These are phyloP conservation scores for Protaetia brevitarsis DNA, from an alignment of 1,140 invertebrate species.

Conservation along the genomic window DNA sequence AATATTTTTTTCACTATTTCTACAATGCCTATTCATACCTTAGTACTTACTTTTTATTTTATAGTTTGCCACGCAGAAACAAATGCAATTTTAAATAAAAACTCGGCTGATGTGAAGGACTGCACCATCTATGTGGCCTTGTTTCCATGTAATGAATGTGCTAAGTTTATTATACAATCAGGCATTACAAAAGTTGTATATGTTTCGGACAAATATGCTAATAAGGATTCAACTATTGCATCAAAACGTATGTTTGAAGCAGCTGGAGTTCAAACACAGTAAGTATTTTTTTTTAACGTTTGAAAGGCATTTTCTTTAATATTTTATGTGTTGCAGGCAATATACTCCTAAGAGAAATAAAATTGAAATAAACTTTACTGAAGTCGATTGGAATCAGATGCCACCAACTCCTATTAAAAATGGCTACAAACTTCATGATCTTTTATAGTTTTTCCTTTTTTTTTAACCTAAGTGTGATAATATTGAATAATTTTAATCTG, in stretches of 20 bases:
- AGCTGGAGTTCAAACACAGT: slow-evolving; percentile 65
- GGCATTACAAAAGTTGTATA: slow-evolving; percentile 81
- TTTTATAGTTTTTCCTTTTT: too few species aligned
- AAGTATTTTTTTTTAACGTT: slow-evolving; percentile 31
- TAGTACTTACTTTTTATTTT: too few species aligned
- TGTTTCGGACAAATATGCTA: slow-evolving; percentile 73
- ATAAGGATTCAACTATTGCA: slow-evolving; percentile 67
- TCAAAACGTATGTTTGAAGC: slow-evolving; percentile 79
- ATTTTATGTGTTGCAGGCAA: slow-evolving; percentile 57
- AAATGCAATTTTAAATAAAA: slow-evolving; percentile 95
- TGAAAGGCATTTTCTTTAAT: not conserved
- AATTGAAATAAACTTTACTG: slow-evolving; percentile 68
- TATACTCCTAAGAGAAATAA: slow-evolving; percentile 59
- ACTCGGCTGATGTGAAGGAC: slow-evolving; percentile 68
- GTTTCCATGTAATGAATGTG: slow-evolving; percentile 96
- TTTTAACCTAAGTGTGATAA: too few species aligned
- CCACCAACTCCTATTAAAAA: slow-evolving; percentile 42
- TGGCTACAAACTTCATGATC: too few species aligned
- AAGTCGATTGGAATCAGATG: slow-evolving; percentile 56
- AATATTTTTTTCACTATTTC: too few species aligned
- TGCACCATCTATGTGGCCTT: slow-evolving; percentile 84
- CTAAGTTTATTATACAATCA: slow-evolving; percentile 96
- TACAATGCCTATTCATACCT: too few species aligned
- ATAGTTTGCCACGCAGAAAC: slow-evolving; percentile 95
- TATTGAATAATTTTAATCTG: too few species aligned